These are phyloP conservation scores for Abscondita cerata DNA, from an alignment of 2,888 invertebrate genomes.

Conservation along the genomic window DNA sequence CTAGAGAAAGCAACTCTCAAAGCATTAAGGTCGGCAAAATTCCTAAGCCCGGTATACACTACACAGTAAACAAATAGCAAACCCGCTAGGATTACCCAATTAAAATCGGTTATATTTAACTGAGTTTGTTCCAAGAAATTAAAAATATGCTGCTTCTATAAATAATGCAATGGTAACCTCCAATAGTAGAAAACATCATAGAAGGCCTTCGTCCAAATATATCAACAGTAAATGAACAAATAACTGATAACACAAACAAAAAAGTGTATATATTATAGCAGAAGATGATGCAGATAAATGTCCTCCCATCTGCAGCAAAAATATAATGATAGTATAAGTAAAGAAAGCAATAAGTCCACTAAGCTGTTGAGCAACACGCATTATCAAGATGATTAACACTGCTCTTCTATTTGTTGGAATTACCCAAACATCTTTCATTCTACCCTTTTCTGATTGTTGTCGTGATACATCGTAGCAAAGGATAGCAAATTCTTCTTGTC, in stretches of 20 bases:
- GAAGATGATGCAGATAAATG: slow-evolving; percentile 49
- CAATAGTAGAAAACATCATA: slow-evolving; percentile 51
- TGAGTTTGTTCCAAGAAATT: not conserved
- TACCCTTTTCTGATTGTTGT: slow-evolving; percentile 56
- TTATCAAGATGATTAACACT: slow-evolving; percentile 64
- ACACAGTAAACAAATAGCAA: slow-evolving; percentile 41
- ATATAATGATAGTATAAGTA: slow-evolving; percentile 50
- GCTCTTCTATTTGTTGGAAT: slow-evolving; percentile 67
- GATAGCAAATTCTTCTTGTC: slow-evolving; percentile 45
- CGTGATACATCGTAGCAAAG: slow-evolving; percentile 46
- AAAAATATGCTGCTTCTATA: not conserved
- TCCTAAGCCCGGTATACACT: slow-evolving; percentile 44
- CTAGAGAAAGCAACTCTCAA: slow-evolving; percentile 47
- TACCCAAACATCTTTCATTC: slow-evolving; percentile 62
- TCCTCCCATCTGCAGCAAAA: slow-evolving; percentile 47
- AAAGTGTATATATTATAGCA: slow-evolving; percentile 57
- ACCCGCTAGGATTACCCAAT: slow-evolving; percentile 43
- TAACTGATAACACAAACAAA: slow-evolving; percentile 52
- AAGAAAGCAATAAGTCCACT: slow-evolving; percentile 47
- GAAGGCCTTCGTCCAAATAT: slow-evolving; percentile 55
- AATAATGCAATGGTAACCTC: slow-evolving; percentile 47
- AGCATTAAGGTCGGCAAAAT: slow-evolving; percentile 42
- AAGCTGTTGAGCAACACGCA: slow-evolving; percentile 53
- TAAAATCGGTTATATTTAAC: slow-evolving; percentile 37
- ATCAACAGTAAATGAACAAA: slow-evolving; percentile 50